Evolutionary conservation across 2,888 invertebrate species (phyloP), one percentile per base, ranked within the genome.

Genomic region (Drosophila engyochracea): DNA sequence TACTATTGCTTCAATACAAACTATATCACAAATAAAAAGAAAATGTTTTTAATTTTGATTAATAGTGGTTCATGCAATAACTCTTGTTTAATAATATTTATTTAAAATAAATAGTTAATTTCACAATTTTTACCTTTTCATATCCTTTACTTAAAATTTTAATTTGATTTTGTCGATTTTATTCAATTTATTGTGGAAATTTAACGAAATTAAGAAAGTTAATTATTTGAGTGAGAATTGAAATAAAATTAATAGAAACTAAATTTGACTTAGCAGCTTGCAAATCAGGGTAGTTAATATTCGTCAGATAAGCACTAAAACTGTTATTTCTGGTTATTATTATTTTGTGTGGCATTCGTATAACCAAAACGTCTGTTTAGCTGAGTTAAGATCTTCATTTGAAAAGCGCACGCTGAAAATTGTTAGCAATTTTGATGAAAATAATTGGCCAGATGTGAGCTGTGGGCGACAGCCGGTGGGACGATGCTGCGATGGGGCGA

Each of bases 391-490:
- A 87, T 84, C 89, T 91, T 91, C 82, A 85, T 90, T 85, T 81
- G 72, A 77, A 74, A 68, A 39, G 74, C 65, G 86, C 62, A 80
- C 84, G 83, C 67, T 82, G 64, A 82, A 81, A 85, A 84, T 76
- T 84, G 87, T 81, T 65, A 85, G 70, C 85, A 85, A 91, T 91
- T 91, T 91, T 91, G 91, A 91, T 91, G 80, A 91, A 91, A 91
- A 90, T 91, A 91, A 91, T 91, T 91, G 91, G 83, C 81, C 76
- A 76, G 71, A 79, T 58, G 58, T 31, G 58, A 39, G 22, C 64
- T 71, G 89, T 90, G 86, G 86, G 90, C 71, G 76, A 70, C 59
- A 51, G 39, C 3, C 41, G 28, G 28, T 39, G 25, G 25, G 39
- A 25, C 39, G 28, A 58, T 57, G 57, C n/a, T 22, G 4, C 49